Evolutionary conservation across 2,113 vertebrate genomes (phyloP), one percentile per base, ranked within the genome.

Genomic region (Cinclus cinclus): DNA sequence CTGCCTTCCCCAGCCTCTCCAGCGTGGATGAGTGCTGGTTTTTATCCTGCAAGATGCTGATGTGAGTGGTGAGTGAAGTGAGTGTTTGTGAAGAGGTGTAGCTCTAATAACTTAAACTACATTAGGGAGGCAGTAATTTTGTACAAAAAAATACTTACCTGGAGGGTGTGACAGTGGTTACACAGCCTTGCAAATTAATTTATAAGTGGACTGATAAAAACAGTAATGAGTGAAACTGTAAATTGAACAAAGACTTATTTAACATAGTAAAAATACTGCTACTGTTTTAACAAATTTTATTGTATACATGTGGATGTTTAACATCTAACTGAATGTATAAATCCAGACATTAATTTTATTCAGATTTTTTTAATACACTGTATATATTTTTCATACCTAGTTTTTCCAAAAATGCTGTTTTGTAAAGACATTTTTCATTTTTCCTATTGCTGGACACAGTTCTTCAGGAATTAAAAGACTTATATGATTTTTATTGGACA

Each of bases 151-250:
- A 10, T 15, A 33, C 68, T 89, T 68, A 24, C 49, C 64, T 47
- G 76, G 68, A 24, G 59, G 55, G 65, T 39, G 92, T 87, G 93
- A 89, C 65, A 85, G 65, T 53, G 94, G 78, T 37, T 31, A 20
- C 25, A 49, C 37, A 90, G 47, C 94, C 91, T 83, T 95, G n/a
- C 94, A 85, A 95, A 93, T 96, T 98, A 97, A 97, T 95, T 97
- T 97, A 81, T 96, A 92, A 87, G 37, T 65, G 25, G 84, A 94
- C 81, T 77, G 76, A 68, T 73, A 85, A 56, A 44, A 87, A 71
- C 9, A 84, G 79, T 69, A 78, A 86, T 83, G 81, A 55, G 49
- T 70, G 10, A 63, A 49, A 50, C 47, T 95, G 76, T 80, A 93
- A 97, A 93, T 31, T 46, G 58, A 91, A 77, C 44, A 78, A 42